These are phyloP conservation scores for Hylaeus anthracinus DNA, from an alignment of 1,140 invertebrate genomes.

Conservation along the genomic window DNA sequence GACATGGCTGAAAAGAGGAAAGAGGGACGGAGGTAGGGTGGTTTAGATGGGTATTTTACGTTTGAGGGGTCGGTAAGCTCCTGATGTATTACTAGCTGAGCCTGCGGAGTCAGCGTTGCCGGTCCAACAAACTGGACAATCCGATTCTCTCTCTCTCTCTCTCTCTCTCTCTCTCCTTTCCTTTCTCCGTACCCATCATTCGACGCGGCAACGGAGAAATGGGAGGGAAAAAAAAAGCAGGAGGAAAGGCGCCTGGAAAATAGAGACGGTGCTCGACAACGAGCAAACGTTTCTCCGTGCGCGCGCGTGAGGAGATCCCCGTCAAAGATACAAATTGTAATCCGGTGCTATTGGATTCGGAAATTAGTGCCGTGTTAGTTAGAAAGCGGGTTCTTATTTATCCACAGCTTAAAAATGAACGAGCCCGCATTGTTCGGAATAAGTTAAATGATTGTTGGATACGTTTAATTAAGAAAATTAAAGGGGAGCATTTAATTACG, in stretches of 20 bases:
- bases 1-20: not conserved
- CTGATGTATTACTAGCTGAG: slow-evolving; percentile 73
- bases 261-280: slow-evolving; percentile 6
- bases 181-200: not conserved
- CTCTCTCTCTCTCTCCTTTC: not conserved
- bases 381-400: not conserved
- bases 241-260: not conserved
- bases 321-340: slow-evolving; percentile 58
- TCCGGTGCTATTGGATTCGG: slow-evolving; percentile 48
- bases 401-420: no score
- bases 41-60: slow-evolving; percentile 69
- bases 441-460: no score
- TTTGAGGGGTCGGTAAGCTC: slow-evolving; percentile 71
- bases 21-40: slow-evolving; percentile 7
- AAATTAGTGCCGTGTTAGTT: slow-evolving; percentile 39
- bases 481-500: no score
- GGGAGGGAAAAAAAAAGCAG: not conserved
- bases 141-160: slow-evolving; percentile 33
- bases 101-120: slow-evolving; percentile 72
- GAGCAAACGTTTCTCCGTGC: not conserved
- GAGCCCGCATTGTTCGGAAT: no score
- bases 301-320: slow-evolving; percentile 12
- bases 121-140: slow-evolving; percentile 65
- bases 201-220: not conserved
- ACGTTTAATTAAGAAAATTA: no score